Base-by-base conservation (phyloP, 2,888 invertebrate genomes). In the Scaptomyza tumidula region DNA sequence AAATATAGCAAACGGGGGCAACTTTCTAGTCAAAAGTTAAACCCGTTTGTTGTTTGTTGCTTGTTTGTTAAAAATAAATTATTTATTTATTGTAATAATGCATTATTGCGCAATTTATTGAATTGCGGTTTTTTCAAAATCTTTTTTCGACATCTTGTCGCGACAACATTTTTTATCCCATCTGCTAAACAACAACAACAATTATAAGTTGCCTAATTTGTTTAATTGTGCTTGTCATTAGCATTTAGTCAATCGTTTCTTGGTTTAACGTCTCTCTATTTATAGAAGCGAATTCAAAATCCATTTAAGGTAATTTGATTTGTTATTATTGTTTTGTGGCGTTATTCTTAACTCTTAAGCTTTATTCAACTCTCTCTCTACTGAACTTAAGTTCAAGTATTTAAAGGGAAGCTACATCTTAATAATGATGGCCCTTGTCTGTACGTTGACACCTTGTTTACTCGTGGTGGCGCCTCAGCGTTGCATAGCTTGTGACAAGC, bases 81-180 rank as follows among this genome's bases (percentile, higher is more conserved):
- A 86, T 86, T 89, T 88, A 88, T 88, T 87, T 82, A 86, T 85
- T 86, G 67, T 72, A 76, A 60, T 10, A 77, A 58, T 68, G 72
- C 52, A 58, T 57, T 64, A 55, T 57, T 64, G 55, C 61, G 43
- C 57, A 61, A 65, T 62, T 73, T 46, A 41, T 33, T 45, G 64
- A 75, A 80, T 80, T 80, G 66, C 16, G 53, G 73, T 41, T 44
- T 57, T 45, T 45, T 48, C 11, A 68, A 63, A 63, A 44, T 52
- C 62, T 71, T 71, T 59, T 59, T 62, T 5, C 5, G 24, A 24
- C 24, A 5, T 24, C 24, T 24, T 24, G 24, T 24, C 24, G 24
- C 24, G 24, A 13, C 39, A 50, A 33, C 37, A 11, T 11, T 44
- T 29, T 52, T 31, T 14, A 24, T 16, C 10, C 35, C 46, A 57